These are phyloP conservation scores for Pseudocheirus occidentalis DNA, from an alignment of 2,797 vertebrate genomes.

Conservation along the genomic window DNA sequence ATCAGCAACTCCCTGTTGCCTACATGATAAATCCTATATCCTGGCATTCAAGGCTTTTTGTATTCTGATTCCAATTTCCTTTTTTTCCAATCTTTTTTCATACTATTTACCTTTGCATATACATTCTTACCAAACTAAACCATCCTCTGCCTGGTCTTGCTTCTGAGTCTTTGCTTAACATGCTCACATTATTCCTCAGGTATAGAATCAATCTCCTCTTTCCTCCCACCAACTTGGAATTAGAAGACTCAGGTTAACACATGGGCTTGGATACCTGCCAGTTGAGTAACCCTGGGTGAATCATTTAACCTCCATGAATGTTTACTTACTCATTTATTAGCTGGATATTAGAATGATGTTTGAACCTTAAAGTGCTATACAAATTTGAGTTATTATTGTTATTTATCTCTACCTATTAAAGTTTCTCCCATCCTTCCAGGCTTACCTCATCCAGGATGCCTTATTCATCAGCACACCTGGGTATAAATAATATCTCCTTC, in stretches of 20 bases:
- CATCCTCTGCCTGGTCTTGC: neutral
- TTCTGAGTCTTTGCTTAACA: neutral
- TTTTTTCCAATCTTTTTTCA: neutral
- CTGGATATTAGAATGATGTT: neutral
- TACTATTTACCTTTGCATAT: neutral
- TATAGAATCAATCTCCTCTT: neutral
- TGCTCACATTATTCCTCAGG: neutral
- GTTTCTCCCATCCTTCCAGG: neutral
- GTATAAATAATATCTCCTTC: neutral
- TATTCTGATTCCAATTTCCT: neutral
- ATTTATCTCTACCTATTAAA: neutral
- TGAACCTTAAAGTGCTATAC: neutral
- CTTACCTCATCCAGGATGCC: neutral
- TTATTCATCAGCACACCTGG: neutral
- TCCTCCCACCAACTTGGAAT: neutral
- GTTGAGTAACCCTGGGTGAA: neutral
- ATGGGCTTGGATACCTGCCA: neutral
- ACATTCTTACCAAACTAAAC: neutral
- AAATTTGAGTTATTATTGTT: neutral
- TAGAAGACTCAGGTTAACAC: neutral
- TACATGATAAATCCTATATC: neutral
- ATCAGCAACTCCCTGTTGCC: neutral
- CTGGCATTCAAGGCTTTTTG: neutral
- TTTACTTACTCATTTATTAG: neutral
- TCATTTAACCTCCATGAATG: neutral